These are phyloP conservation scores for Emydura subglobosa DNA, from an alignment of 2,113 vertebrate genomes.

Conservation along the genomic window DNA sequence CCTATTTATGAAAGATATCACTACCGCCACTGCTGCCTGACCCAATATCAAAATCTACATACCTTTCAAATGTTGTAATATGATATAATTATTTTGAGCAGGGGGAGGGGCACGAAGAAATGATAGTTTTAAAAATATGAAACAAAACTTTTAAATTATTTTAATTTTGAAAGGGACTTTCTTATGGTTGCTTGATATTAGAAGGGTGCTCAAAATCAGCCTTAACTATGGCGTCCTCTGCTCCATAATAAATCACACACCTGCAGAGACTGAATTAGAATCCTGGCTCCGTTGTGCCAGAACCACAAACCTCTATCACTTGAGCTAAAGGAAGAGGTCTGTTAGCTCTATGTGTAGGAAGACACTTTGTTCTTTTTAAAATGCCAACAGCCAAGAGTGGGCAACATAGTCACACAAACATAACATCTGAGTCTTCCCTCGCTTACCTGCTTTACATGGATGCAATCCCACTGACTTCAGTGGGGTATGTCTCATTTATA, in stretches of 20 bases:
- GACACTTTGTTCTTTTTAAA: not conserved
- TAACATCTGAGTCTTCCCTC: accelerated
- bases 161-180: not conserved
- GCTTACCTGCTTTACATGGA: not conserved
- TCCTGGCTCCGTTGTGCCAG: not conserved
- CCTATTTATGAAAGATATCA: not conserved
- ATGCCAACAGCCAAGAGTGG: not conserved
- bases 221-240: not conserved
- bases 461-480: not conserved
- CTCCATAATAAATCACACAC: not conserved
- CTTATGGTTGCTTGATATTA: not conserved
- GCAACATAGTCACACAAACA: not conserved
- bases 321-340: not conserved
- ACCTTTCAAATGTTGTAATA: not conserved
- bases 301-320: not conserved
- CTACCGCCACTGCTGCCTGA: accelerated
- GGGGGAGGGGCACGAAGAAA: not conserved
- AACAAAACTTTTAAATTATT: not conserved
- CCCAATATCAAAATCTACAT: not conserved
- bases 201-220: not conserved
- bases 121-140: not conserved
- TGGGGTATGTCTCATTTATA: not conserved
- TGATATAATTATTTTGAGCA: not conserved
- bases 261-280: not conserved
- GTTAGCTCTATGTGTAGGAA: not conserved